phyloP scores from a whole-genome alignment of 2,113 vertebrate genomes.

The Australoheros scitulus region DNA sequence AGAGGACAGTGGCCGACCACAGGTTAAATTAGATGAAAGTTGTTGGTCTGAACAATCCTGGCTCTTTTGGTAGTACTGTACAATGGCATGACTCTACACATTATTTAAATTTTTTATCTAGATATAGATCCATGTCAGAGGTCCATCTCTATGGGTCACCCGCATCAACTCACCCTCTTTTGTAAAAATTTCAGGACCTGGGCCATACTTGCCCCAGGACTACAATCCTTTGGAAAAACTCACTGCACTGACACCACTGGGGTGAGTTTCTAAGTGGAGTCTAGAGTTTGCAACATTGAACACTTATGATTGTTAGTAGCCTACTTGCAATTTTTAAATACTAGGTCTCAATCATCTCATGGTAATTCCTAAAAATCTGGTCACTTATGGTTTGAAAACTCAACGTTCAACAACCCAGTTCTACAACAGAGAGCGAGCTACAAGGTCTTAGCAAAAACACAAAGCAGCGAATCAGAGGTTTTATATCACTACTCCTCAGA shows the following conservation, averaged over 20 bases:
- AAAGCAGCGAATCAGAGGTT: too few species aligned
- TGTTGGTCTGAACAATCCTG: background rate
- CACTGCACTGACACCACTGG: accelerated
- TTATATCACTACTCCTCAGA: too few species aligned
- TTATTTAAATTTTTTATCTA: background rate
- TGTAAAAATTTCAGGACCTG: too few species aligned
- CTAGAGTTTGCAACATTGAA: background rate
- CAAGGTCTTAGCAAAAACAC: too few species aligned
- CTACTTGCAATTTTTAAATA: too few species aligned
- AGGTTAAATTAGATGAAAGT: background rate
- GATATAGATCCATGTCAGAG: accelerated
- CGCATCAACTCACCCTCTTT: background rate
- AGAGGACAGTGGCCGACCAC: background rate
- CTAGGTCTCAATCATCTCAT: accelerated
- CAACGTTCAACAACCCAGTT: background rate
- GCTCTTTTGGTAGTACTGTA: background rate
- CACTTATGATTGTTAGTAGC: background rate
- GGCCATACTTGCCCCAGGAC: too few species aligned
- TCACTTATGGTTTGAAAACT: background rate
- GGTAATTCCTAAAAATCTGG: background rate
- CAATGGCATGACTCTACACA: accelerated
- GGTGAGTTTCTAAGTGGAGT: background rate
- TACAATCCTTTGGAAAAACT: background rate
- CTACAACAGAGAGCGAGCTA: accelerated
- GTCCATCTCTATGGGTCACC: background rate